Evolutionary conservation across 2,797 vertebrate genomes (phyloP).

Genomic region (Microctenopoma steveboyesi): DNA sequence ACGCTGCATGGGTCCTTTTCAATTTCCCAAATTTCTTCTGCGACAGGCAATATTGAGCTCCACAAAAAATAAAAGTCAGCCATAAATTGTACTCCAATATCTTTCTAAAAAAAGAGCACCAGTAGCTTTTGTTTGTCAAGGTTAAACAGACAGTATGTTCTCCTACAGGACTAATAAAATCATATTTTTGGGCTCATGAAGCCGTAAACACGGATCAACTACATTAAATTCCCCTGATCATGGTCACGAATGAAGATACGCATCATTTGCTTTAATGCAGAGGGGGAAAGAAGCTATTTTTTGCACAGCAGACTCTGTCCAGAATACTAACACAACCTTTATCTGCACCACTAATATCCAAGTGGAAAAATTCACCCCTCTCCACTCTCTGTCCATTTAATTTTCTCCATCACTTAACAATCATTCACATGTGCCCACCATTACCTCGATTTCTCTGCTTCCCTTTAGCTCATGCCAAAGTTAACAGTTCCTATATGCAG

Average conservation of each 20-base stretch:
- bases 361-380: constrained; percentile 27
- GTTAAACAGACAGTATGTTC: constrained; percentile 46
- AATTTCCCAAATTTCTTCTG: constrained; percentile 20
- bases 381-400: constrained; percentile 32
- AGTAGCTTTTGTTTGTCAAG: constrained; percentile 50
- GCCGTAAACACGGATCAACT: constrained; percentile 48
- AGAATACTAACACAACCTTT: constrained; percentile 51
- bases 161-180: constrained; percentile 58
- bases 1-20: constrained; percentile 1
- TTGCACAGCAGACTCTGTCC: constrained; percentile 23
- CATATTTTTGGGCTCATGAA: constrained; percentile 46
- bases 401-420: constrained; percentile 45
- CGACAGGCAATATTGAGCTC: constrained; percentile 29
- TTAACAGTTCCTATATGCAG: constrained; percentile 25
- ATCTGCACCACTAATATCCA: constrained; percentile 53
- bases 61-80: constrained; percentile 20
- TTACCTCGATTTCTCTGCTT: constrained; percentile 22
- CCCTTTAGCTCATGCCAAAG: constrained; percentile 33
- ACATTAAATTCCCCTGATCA: constrained; percentile 44
- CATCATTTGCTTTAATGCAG: constrained; percentile 64
- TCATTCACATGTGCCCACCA: constrained; percentile 53
- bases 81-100: constrained; percentile 37
- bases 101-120: constrained; percentile 48
- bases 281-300: constrained; percentile 30
- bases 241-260: constrained; percentile 39